Evolutionary conservation across 2,888 invertebrate genomes (phyloP).

Genomic region (Zaprionus bogoriensis): DNA sequence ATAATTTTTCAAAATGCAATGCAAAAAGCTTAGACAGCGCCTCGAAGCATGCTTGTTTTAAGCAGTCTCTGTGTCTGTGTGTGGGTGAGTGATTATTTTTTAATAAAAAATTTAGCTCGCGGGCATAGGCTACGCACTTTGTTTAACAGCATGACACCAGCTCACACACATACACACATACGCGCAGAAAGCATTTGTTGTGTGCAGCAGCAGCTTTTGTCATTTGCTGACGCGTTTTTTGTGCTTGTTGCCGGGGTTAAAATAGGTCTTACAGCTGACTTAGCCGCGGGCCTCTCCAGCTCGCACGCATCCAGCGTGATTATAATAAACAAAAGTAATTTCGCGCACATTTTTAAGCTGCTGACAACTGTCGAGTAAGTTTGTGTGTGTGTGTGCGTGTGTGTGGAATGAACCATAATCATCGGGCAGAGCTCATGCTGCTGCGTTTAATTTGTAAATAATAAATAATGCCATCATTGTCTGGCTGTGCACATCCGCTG

Average conservation of each 20-base stretch:
- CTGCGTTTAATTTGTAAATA: conserved; percentile 55
- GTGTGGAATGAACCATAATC: conserved; percentile 20
- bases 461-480: conserved; percentile 62
- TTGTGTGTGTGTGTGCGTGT: background rate
- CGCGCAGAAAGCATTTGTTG: conserved; percentile 52
- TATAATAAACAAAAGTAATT: conserved; percentile 70
- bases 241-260: conserved; percentile 65
- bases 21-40: too few species aligned
- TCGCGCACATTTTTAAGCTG: conserved; percentile 68
- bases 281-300: conserved; percentile 40
- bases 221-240: conserved; percentile 66
- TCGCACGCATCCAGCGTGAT: conserved; percentile 34
- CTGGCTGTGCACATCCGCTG: conserved; percentile 63
- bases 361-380: conserved; percentile 68
- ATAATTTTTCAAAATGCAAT: too few species aligned
- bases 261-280: conserved; percentile 67
- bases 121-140: conserved; percentile 75
- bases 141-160: conserved; percentile 71
- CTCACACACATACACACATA: conserved; percentile 26
- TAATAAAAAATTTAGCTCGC: conserved; percentile 64
- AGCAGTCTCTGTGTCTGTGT: conserved; percentile 12
- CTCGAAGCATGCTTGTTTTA: conserved; percentile 2
- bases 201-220: conserved; percentile 66
- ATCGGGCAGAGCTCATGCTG: background rate
- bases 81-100: conserved; percentile 68